Conservation (phyloP, 2,797 vertebrate genomes). For the Spatula clypeata region DNA sequence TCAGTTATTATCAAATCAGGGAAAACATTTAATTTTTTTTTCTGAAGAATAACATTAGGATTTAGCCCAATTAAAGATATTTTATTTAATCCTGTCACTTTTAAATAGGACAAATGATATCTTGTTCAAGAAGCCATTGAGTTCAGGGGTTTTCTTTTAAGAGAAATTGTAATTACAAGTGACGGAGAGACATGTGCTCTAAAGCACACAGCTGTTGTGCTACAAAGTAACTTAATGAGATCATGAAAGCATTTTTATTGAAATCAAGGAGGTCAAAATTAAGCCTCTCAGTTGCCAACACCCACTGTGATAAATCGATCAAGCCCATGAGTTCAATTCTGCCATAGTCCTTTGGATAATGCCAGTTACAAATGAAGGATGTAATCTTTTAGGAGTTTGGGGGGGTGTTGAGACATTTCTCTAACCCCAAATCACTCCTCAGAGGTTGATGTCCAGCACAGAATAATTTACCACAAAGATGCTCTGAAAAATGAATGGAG, state of each 20-base stretch:
- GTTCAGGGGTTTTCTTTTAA: background rate
- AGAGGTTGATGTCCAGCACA: background rate
- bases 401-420: background rate
- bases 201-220: background rate
- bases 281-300: background rate
- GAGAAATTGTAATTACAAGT: background rate
- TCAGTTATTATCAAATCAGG: background rate
- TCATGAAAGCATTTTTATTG: accelerated
- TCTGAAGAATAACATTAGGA: background rate
- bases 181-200: background rate
- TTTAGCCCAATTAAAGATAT: background rate
- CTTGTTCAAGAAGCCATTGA: background rate
- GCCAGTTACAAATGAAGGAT: background rate
- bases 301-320: background rate
- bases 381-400: background rate
- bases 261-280: background rate
- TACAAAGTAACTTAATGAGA: background rate
- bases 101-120: background rate
- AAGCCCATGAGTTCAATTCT: background rate
- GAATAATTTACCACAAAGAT: background rate
- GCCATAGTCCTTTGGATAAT: background rate
- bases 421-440: background rate
- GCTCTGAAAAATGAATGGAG: background rate
- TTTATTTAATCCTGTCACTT: background rate
- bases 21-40: background rate